A percentile compares a stretch with the other conserved stretches of the same genome.
Conservation (phyloP, 2,113 vertebrate genomes). For the Cathartes aura region DNA sequence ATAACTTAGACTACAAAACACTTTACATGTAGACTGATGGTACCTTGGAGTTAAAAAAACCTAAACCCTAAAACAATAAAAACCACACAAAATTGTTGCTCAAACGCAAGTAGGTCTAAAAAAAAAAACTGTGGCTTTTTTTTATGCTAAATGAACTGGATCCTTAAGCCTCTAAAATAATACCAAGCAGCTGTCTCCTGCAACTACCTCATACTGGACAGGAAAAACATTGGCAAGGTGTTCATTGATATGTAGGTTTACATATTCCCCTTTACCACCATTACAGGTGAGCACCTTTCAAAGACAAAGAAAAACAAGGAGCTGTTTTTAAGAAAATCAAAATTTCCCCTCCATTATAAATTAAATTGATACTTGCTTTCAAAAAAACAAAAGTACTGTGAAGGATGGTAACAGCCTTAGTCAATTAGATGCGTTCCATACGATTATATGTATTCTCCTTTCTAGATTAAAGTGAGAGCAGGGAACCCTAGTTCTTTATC, state of each 20-base stretch:
- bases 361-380: neutral
- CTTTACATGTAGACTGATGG: neutral
- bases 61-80: neutral
- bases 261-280: neutral
- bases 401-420: neutral
- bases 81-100: neutral
- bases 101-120: neutral
- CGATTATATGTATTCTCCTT: neutral
- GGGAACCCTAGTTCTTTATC: neutral
- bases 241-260: neutral
- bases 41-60: neutral
- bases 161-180: neutral
- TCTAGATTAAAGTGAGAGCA: neutral
- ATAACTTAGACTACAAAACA: neutral
- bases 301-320: neutral
- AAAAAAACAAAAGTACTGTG: neutral
- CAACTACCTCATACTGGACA: neutral
- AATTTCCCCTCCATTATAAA: neutral
- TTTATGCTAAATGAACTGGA: neutral
- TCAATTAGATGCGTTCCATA: neutral
- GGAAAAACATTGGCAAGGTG: neutral
- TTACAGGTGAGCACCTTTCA: neutral
- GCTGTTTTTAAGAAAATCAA: neutral
- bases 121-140: neutral
- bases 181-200: neutral